Evolutionary conservation across 2,888 invertebrate species (phyloP).

Genomic region (Cheilosia pagana): DNA sequence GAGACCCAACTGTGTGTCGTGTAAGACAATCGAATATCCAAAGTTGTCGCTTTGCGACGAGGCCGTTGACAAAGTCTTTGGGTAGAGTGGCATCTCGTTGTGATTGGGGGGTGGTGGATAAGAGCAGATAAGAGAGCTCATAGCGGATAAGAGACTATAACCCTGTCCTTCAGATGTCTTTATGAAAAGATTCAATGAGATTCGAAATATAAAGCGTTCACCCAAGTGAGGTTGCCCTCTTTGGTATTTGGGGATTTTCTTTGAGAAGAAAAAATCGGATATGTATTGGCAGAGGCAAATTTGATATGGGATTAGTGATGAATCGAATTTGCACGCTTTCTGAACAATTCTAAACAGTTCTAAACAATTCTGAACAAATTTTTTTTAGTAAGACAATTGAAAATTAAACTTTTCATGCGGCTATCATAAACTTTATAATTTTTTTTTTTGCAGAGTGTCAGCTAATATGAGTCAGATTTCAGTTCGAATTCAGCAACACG

Average conservation of each 20-base stretch:
- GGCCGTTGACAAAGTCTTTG: not conserved
- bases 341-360: conserved; percentile 18
- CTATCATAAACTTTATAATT: too few species aligned
- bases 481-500: too few species aligned
- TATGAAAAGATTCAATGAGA: conserved; percentile 21
- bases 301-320: not conserved
- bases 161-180: conserved; percentile 28
- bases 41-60: not conserved
- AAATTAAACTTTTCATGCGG: too few species aligned
- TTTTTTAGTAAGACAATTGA: too few species aligned
- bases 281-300: not conserved
- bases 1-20: not conserved
- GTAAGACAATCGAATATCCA: not conserved
- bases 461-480: too few species aligned
- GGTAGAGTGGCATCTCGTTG: conserved; percentile 15
- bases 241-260: not conserved
- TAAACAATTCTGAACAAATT: conserved; percentile 22
- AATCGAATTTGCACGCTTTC: not conserved
- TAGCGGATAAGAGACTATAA: conserved; percentile 34
- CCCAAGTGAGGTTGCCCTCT: not conserved
- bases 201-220: conserved; percentile 15
- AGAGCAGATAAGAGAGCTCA: conserved; percentile 34
- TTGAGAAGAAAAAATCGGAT: not conserved
- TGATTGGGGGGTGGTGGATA: conserved; percentile 11
- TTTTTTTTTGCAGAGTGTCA: too few species aligned